Evolutionary conservation across 2,797 vertebrate species (phyloP), one percentile per base, ranked within the genome.

Genomic region (Uromys caudimaculatus): DNA sequence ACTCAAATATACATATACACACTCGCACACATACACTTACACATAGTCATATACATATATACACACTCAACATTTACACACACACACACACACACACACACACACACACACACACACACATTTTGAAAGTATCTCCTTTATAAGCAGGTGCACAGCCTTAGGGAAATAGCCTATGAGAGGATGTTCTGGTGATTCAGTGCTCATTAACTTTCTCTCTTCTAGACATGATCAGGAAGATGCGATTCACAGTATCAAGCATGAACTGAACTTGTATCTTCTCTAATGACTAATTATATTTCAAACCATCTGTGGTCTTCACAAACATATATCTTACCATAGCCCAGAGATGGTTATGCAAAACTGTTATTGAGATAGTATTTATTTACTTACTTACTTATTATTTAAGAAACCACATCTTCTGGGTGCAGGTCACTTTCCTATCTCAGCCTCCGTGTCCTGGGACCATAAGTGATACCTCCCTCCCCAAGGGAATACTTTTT

Each of bases 91-190:
- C 81, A 82, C 79, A 82, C 79, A 82, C 79, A 83, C 73, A 84
- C 41, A 47, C 79, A 60, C n/a, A 60, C 54, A 81, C 35, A 81
- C 35, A 81, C n/a, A 41, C 56, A 38, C 79, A 95, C 76, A 73
- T n/a, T n/a, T 69, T 69, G 83, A 89, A 94, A 95, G 71, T 64
- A 82, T 94, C 73, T 60, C 82, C 54, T 86, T 97, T 90, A 29
- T 3, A 79, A 96, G 21, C 54, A 93, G 35, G 58, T 94, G 41
- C 50, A 89, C 96, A 56, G 85, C 92, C 75, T 91, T 24, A 93
- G 67, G 89, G 67, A 85, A 88, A 85, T 21, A 38, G 50, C 93
- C 83, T 87, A 38, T 75, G 64, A 92, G 84, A 88, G 23, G 14
- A 64, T 67, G 32, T 77, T 91, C 86, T 92, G 75, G 38, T 96